These are phyloP conservation scores for Cercopithecus mona DNA, from an alignment of 2,113 vertebrate species.

Conservation along the genomic window DNA sequence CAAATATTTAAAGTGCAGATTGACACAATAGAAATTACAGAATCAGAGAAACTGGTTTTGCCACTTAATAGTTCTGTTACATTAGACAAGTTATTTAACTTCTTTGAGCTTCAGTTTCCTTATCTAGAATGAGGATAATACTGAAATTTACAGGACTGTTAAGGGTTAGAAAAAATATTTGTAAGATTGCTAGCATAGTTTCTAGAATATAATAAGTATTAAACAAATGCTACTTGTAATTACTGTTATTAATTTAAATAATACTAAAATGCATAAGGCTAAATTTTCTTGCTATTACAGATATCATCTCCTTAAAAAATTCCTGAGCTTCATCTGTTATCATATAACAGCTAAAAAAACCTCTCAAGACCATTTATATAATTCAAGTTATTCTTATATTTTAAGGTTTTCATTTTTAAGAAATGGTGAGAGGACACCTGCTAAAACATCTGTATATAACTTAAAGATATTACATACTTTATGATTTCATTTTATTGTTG, in stretches of 20 bases:
- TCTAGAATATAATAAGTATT: not conserved
- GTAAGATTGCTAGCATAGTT: not conserved
- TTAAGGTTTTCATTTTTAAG: slow-evolving; percentile 5
- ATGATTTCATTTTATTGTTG: not conserved
- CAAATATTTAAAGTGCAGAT: not conserved
- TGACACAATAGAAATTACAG: not conserved
- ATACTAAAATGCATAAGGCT: not conserved
- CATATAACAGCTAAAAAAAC: not conserved
- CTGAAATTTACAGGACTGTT: not conserved
- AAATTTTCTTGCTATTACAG: not conserved
- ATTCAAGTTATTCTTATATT: not conserved
- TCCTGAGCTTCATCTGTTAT: not conserved
- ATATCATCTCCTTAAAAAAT: not conserved
- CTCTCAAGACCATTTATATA: not conserved
- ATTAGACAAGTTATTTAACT: not conserved
- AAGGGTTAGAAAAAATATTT: slow-evolving; percentile 17
- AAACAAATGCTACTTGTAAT: not conserved
- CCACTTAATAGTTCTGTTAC: not conserved
- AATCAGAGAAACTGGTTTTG: not conserved
- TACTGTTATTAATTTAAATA: not conserved
- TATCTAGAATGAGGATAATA: slow-evolving; percentile 11
- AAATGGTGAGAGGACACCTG: not conserved
- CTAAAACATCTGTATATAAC: not conserved
- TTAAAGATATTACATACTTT: not conserved
- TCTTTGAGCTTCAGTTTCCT: slow-evolving; percentile 24